phyloP scores from a whole-genome alignment of 2,888 invertebrate species.

The Rhagophthalmus giganteus region DNA sequence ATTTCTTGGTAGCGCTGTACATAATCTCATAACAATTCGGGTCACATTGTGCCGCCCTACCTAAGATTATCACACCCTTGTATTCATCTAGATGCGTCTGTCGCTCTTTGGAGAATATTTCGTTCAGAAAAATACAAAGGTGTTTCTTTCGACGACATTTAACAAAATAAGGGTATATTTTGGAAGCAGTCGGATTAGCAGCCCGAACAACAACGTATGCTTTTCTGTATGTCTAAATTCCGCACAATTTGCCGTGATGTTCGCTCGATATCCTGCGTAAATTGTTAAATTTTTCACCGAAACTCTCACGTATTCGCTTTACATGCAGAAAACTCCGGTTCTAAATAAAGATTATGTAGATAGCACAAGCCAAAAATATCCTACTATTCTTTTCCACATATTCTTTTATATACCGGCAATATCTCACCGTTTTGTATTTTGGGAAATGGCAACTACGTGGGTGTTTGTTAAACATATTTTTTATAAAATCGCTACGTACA shows the following conservation, averaged over 20 bases:
- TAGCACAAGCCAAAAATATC: slow-evolving; percentile 13
- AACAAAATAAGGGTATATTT: slow-evolving; percentile 30
- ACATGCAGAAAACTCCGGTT: slow-evolving; percentile 23
- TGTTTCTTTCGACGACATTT: slow-evolving; percentile 27
- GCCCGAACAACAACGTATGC: slow-evolving; percentile 31
- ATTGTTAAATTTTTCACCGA: slow-evolving; percentile 37
- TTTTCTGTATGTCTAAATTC: slow-evolving; percentile 33
- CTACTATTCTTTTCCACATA: slow-evolving; percentile 14
- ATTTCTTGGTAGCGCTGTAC: slow-evolving; percentile 37
- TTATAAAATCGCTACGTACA: no score
- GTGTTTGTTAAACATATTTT: no score
- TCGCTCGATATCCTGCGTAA: slow-evolving; percentile 37
- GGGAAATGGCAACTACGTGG: slow-evolving; percentile 16
- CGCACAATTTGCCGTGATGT: slow-evolving; percentile 37
- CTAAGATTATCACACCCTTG: slow-evolving; percentile 37
- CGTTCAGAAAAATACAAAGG: slow-evolving; percentile 30
- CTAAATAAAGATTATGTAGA: slow-evolving; percentile 28
- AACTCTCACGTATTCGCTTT: slow-evolving; percentile 28
- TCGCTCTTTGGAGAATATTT: slow-evolving; percentile 17
- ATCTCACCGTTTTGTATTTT: slow-evolving; percentile 24
- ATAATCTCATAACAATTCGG: slow-evolving; percentile 40
- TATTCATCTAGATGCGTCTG: slow-evolving; percentile 17
- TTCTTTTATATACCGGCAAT: slow-evolving; percentile 19
- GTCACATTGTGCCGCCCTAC: slow-evolving; percentile 33
- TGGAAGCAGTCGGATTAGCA: slow-evolving; percentile 30